These are phyloP conservation scores for Drosophila bocki DNA, from an alignment of 1,140 invertebrate species.

Conservation along the genomic window DNA sequence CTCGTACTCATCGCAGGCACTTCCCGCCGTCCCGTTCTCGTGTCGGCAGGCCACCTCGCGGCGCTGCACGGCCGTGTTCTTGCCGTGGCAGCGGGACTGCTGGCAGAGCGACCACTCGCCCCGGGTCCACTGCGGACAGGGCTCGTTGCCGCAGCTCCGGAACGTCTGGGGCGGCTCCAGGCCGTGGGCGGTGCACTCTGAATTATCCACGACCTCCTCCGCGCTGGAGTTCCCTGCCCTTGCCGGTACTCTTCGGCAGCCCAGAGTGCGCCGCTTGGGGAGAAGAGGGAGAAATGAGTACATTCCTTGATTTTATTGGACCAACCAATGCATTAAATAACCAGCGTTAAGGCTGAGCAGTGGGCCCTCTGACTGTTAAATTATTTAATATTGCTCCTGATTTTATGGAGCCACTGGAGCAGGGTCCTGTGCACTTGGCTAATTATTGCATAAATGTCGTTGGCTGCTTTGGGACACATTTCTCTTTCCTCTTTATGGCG, in stretches of 20 bases:
- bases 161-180: slow-evolving; percentile 88
- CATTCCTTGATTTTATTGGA: slow-evolving; percentile 20
- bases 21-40: slow-evolving; percentile 87
- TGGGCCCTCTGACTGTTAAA: slow-evolving; percentile 47
- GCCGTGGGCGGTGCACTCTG: slow-evolving; percentile 90
- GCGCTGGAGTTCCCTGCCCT: slow-evolving; percentile 66
- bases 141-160: slow-evolving; percentile 89
- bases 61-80: slow-evolving; percentile 92
- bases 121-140: slow-evolving; percentile 90
- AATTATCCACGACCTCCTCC: slow-evolving; percentile 86
- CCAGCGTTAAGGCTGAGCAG: slow-evolving; percentile 1
- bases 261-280: slow-evolving; percentile 64
- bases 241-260: slow-evolving; percentile 52
- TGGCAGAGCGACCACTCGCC: slow-evolving; percentile 90
- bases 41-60: slow-evolving; percentile 90
- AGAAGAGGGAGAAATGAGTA: slow-evolving; percentile 24
- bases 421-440: slow-evolving; percentile 50
- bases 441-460: slow-evolving; percentile 62
- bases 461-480: slow-evolving; percentile 16
- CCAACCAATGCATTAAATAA: slow-evolving; percentile 48
- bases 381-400: slow-evolving; percentile 63
- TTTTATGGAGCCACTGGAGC: slow-evolving; percentile 41
- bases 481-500: slow-evolving; percentile 9
- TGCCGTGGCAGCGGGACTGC: slow-evolving; percentile 90
- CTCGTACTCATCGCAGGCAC: slow-evolving; percentile 88